A percentile compares a stretch with the other conserved stretches of the same genome.
Evolutionary conservation across 2,797 vertebrate species (phyloP).

Genomic region (Gymnothorax javanicus): DNA sequence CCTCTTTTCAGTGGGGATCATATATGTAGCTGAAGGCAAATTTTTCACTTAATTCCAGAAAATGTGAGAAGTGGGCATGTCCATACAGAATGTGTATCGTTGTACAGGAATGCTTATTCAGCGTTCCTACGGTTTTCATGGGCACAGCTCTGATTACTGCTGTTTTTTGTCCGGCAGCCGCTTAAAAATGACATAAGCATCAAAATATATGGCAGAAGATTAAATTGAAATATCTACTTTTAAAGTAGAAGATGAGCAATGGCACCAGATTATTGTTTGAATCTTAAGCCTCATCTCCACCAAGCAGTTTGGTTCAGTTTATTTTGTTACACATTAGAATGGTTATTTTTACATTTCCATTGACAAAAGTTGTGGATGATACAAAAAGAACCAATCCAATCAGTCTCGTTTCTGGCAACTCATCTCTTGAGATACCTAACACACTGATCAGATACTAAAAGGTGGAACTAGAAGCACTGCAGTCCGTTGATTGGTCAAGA

Average conservation of each 20-base stretch:
- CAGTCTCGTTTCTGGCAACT: no score
- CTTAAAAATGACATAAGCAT: background rate
- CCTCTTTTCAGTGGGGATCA: background rate
- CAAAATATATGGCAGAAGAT: background rate
- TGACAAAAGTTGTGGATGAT: no score
- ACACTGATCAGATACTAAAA: no score
- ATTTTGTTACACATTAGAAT: no score
- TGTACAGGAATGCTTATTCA: background rate
- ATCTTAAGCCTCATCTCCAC: background rate
- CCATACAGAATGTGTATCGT: background rate
- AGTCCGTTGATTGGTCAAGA: no score
- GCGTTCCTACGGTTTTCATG: background rate
- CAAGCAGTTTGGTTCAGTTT: no score
- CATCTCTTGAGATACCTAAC: no score
- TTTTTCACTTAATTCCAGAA: conserved; percentile 4
- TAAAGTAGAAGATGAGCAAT: background rate
- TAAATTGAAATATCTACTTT: background rate
- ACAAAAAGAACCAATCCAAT: no score
- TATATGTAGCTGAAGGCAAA: background rate
- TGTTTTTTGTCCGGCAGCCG: background rate
- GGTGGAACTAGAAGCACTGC: no score
- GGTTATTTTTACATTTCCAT: no score
- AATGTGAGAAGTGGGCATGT: background rate
- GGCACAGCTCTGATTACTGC: background rate
- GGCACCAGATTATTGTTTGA: background rate